Evolutionary conservation across 1,140 invertebrate species (phyloP), one percentile per base, ranked within the genome.

Genomic region (Zelostemma sp.): DNA sequence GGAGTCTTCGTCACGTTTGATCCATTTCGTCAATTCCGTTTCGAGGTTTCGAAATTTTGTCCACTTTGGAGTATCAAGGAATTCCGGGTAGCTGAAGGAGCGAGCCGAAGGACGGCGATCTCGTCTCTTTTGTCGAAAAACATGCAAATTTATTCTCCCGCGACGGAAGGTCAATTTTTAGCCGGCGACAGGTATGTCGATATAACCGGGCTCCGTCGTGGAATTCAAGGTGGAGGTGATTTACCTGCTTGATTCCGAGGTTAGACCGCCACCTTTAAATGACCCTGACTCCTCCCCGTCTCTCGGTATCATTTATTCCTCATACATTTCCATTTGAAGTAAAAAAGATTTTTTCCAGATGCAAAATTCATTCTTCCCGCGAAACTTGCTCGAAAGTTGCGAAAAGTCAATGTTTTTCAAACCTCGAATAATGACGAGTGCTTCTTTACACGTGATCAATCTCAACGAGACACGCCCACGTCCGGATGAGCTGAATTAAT

Each of bases 191-290:
- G 15, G 38, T 28, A 41, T 28, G 38, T 25, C n/a, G 17, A 70
- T 70, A 74, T 67, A 64, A 51, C 50, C 64, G 57, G 67, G 41
- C 33, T 45, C 54, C 28, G 60, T 56, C 41, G 62, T 25, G 65
- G 61, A 70, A 74, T 70, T 78, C 76, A 77, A 77, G 69, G 75
- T 76, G 66, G 73, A 78, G 73, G 79, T 78, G 78, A 81, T 80
- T 79, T 80, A 81, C 79, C 72, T 65, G 73, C 54, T 62, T 68
- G 71, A 72, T 75, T 77, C 79, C 75, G 74, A 72, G 73, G 72
- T 70, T 73, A 70, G 71, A 63, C 73, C 62, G 69, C 35, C 66
- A 76, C 65, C 66, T 75, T 59, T 43, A 43, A 25, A n/a, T 56
- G 74, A 66, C 74, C 73, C 65, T 76, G 73, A 69, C 72, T 75